Conservation (phyloP, 2,113 vertebrate species). For the Percina caprodes region DNA sequence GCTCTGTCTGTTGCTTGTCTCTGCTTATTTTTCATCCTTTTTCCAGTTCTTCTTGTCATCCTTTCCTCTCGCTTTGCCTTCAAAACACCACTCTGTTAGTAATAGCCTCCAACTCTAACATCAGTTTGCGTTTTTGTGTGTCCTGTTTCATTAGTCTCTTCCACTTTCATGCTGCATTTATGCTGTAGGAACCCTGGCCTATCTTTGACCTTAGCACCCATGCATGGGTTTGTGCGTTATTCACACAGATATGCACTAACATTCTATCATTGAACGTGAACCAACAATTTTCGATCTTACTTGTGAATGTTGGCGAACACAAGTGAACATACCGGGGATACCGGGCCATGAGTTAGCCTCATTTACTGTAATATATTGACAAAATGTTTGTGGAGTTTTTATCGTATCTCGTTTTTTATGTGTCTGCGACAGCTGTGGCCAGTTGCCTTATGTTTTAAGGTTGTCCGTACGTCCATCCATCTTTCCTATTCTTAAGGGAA, state of each 20-base stretch:
- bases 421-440: too few relatives aligned
- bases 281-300: slow-evolving; percentile 49
- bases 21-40: slow-evolving; percentile 53
- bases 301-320: slow-evolving; percentile 74
- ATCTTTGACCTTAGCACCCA: slow-evolving; percentile 68
- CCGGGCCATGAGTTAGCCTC: neutral
- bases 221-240: slow-evolving; percentile 42
- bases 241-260: slow-evolving; percentile 33
- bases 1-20: slow-evolving; percentile 55
- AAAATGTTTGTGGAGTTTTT: neutral
- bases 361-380: slow-evolving; percentile 24
- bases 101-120: slow-evolving; percentile 19
- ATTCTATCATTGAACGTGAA: slow-evolving; percentile 14
- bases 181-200: slow-evolving; percentile 34
- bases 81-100: slow-evolving; percentile 16
- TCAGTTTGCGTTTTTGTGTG: slow-evolving; percentile 27
- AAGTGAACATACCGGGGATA: slow-evolving; percentile 48
- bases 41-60: slow-evolving; percentile 53
- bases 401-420: neutral
- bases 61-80: slow-evolving; percentile 41
- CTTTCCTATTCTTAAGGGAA: too few relatives aligned
- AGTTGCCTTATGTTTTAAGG: too few relatives aligned
- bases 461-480: too few relatives aligned
- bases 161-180: slow-evolving; percentile 38
- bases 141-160: slow-evolving; percentile 2